Conservation (phyloP, 1,140 invertebrate species). For the Drosophila carrolli region DNA sequence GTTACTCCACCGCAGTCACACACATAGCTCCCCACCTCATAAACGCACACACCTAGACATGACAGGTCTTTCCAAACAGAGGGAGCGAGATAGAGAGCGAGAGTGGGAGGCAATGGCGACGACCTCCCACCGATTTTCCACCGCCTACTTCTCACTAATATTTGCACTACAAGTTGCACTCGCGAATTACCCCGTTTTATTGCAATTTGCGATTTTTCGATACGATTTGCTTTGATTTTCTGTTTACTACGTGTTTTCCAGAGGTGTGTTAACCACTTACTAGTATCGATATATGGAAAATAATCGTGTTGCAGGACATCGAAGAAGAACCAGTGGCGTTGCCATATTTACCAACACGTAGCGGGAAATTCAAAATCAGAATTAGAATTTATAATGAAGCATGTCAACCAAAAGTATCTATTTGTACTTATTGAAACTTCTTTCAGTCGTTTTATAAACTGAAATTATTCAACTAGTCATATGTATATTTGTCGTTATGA, state of each 20-base stretch:
- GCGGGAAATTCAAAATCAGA: background rate
- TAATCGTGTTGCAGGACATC: background rate
- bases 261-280: background rate
- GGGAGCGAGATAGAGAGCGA: background rate
- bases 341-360: background rate
- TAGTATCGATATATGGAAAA: background rate
- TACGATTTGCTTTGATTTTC: slow-evolving; percentile 30
- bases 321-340: background rate
- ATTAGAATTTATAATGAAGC: background rate
- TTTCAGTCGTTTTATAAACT: no score
- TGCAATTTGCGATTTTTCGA: slow-evolving; percentile 7
- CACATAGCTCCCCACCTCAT: slow-evolving; percentile 8
- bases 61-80: slow-evolving; percentile 19
- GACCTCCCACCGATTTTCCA: slow-evolving; percentile 4
- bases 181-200: background rate
- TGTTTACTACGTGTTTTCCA: slow-evolving; percentile 64
- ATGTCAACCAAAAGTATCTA: no score
- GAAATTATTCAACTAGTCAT: no score
- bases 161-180: slow-evolving; percentile 10
- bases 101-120: slow-evolving; percentile 1
- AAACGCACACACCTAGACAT: slow-evolving; percentile 1
- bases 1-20: slow-evolving; percentile 13
- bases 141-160: background rate
- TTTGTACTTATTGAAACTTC: no score
- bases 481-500: no score